Evolutionary conservation across 2,113 vertebrate species (phyloP), one percentile per base, ranked within the genome.

Genomic region (Sciurus niger): DNA sequence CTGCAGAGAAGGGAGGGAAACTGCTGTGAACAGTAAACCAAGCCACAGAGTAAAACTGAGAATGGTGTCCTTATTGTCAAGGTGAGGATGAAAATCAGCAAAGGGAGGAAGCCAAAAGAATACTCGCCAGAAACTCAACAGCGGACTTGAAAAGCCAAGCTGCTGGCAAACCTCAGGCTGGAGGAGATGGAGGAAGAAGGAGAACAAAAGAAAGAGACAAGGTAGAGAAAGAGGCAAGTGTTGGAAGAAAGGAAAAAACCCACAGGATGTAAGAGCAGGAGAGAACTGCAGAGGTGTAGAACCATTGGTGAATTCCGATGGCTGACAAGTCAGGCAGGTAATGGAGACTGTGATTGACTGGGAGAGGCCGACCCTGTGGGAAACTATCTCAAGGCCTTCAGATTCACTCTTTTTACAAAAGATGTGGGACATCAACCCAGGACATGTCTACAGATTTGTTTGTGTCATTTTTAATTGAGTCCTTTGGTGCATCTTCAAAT

Each of bases 21-120:
- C 76, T 94, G 87, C 88, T 14, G 87, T 60, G 84, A 95, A 97
- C 96, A 94, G 96, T 97, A 97, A 97, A 97, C 94, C 90, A 88
- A 86, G 79, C 95, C 78, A 73, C 96, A 51, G 96, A 96, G 92
- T 65, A 97, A 97, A 97, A 83, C 95, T 82, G 95, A 96, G 96
- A 96, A 86, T 58, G 34, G 11, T 87, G 94, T 97, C 96, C 96
- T 97, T 77, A 97, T 96, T 98, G 97, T 97, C 95, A 97, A 97
- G 98, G 98, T 98, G 97, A 98, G 96, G 89, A 88, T 96, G 73
- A 89, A 97, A 94, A 97, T 90, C 96, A 97, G 92, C 88, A 98
- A 98, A 96, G 53, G 92, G 76, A 96, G 0, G 10, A 86, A 95
- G 77, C 96, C 90, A 86, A 86, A 95, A 89, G 89, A 95, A 95